Conservation (phyloP, 2,888 invertebrate species). For the Magallana nippona region DNA sequence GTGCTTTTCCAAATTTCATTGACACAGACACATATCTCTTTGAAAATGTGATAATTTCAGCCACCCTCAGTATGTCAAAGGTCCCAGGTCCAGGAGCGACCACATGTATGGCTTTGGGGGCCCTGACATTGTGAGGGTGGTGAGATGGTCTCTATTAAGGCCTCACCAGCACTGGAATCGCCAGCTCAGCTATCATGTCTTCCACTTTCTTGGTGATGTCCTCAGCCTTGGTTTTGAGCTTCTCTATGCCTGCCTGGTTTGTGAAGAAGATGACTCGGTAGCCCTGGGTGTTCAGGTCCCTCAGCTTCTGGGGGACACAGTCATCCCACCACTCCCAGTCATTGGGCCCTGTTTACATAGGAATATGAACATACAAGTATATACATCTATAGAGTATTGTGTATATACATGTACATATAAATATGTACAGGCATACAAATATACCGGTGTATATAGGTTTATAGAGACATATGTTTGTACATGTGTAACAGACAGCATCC, state of each 20-base stretch:
- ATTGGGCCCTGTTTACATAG: slow-evolving; percentile 62
- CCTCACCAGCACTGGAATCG: slow-evolving; percentile 72
- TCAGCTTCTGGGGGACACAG: slow-evolving; percentile 73
- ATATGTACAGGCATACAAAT: too few species aligned
- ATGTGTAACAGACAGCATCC: too few species aligned
- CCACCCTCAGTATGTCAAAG: too few species aligned
- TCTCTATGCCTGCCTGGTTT: slow-evolving; percentile 79
- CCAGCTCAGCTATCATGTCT: slow-evolving; percentile 70
- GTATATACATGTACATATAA: too few species aligned
- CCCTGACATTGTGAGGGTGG: not conserved
- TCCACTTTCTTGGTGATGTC: slow-evolving; percentile 73
- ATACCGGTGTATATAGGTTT: too few species aligned
- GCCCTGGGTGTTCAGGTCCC: slow-evolving; percentile 71
- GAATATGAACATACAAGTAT: not conserved
- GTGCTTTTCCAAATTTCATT: too few species aligned
- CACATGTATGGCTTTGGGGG: not conserved
- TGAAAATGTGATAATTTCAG: too few species aligned
- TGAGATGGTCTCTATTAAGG: not conserved
- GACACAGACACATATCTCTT: too few species aligned
- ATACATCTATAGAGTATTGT: not conserved
- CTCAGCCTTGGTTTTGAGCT: slow-evolving; percentile 72
- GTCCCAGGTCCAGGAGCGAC: too few species aligned
- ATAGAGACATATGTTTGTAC: too few species aligned
- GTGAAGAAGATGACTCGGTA: slow-evolving; percentile 77
- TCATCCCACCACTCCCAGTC: slow-evolving; percentile 79